Evolutionary conservation across 1,140 invertebrate genomes (phyloP).

Genomic region (Hydropsyche tenuis): DNA sequence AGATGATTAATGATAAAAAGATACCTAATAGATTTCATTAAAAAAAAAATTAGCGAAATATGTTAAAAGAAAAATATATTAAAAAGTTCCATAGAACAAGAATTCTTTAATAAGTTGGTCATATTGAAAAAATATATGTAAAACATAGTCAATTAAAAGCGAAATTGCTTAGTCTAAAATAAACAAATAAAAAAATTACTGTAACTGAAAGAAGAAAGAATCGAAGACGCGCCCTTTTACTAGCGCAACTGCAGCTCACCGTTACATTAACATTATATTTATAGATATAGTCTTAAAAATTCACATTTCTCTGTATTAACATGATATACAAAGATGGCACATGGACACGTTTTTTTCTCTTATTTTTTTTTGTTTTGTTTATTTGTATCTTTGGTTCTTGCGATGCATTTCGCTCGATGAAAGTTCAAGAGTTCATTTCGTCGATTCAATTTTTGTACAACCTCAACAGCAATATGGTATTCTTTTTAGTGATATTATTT

Average conservation of each 20-base stretch:
- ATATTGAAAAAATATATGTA: constrained; percentile 18
- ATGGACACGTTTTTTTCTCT: constrained; percentile 48
- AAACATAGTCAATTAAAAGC: neutral
- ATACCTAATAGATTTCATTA: constrained; percentile 28
- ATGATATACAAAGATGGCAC: constrained; percentile 46
- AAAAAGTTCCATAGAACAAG: constrained; percentile 42
- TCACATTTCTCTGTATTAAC: constrained; percentile 35
- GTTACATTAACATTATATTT: constrained; percentile 47
- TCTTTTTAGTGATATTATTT: neutral
- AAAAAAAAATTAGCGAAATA: constrained; percentile 32
- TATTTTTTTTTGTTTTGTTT: constrained; percentile 44
- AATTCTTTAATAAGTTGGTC: constrained; percentile 48
- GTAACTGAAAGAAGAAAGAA: neutral
- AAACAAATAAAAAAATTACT: neutral
- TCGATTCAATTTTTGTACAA: constrained; percentile 41
- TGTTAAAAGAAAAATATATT: constrained; percentile 37
- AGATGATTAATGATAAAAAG: constrained; percentile 32
- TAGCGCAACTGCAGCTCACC: constrained; percentile 38
- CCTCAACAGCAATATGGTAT: constrained; percentile 45
- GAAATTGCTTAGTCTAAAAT: neutral
- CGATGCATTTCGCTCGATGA: constrained; percentile 46
- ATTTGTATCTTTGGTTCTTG: constrained; percentile 51
- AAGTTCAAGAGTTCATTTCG: constrained; percentile 48
- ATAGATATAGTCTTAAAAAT: constrained; percentile 49
- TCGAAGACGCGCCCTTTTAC: constrained; percentile 25